Percentiles rank a stretch among this genome's conserved stretches.
phyloP scores from a whole-genome alignment of 1,140 invertebrate genomes.

The Zaprionus ghesquierei region DNA sequence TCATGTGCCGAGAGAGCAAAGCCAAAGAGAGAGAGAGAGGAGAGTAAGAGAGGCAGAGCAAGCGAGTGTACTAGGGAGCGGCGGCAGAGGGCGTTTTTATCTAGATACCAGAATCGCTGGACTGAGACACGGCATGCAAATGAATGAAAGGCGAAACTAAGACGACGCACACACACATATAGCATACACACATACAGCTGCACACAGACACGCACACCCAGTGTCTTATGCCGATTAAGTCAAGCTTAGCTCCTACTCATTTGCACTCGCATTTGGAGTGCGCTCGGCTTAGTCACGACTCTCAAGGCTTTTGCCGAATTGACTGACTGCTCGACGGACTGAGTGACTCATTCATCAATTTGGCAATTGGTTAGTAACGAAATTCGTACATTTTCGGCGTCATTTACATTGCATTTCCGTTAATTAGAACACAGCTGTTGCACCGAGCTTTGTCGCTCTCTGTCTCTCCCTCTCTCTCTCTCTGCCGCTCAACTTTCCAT shows the following conservation, averaged over 20 bases:
- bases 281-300: slow-evolving; percentile 44
- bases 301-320: slow-evolving; percentile 37
- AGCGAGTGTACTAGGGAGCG: background rate
- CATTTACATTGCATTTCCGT: slow-evolving; percentile 44
- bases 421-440: slow-evolving; percentile 32
- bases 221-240: slow-evolving; percentile 3
- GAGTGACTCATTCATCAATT: slow-evolving; percentile 36
- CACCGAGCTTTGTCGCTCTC: background rate
- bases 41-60: background rate
- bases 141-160: slow-evolving; percentile 39
- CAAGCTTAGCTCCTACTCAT: slow-evolving; percentile 38
- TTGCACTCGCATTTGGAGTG: slow-evolving; percentile 44
- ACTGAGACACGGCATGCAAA: slow-evolving; percentile 54
- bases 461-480: background rate
- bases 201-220: slow-evolving; percentile 6
- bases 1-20: background rate
- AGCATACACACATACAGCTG: slow-evolving; percentile 17
- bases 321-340: slow-evolving; percentile 1
- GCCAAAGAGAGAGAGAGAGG: background rate
- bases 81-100: slow-evolving; percentile 34
- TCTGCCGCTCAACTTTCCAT: slow-evolving; percentile 27
- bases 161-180: slow-evolving; percentile 38
- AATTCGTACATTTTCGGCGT: slow-evolving; percentile 18
- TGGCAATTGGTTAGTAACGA: slow-evolving; percentile 31
- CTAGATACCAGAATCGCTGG: slow-evolving; percentile 66